Conservation (phyloP, 2,888 invertebrate genomes). For the Amphipyra berbera region DNA sequence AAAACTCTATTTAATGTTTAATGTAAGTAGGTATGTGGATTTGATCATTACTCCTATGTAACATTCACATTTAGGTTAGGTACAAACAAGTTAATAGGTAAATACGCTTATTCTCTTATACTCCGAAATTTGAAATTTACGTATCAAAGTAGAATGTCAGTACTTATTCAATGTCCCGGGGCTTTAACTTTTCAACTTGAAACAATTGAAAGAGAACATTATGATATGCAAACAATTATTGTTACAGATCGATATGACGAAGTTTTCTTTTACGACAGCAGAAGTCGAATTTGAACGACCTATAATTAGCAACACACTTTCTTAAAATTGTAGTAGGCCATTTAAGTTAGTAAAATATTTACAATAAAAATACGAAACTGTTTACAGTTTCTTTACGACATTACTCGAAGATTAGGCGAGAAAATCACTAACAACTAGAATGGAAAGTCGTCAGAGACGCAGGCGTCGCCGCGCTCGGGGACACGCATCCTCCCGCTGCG, state of each 20-base stretch:
- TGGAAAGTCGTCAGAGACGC: constrained; percentile 61
- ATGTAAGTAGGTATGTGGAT: constrained; percentile 57
- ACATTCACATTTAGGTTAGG: constrained; percentile 77
- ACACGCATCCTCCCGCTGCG: constrained; percentile 23
- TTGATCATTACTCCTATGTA: constrained; percentile 68
- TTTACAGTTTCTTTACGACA: constrained; percentile 83
- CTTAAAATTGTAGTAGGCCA: constrained; percentile 85
- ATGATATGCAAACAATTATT: constrained; percentile 71
- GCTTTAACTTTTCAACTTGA: constrained; percentile 34
- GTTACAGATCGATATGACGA: constrained; percentile 70
- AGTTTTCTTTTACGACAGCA: constrained; percentile 64
- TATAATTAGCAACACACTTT: constrained; percentile 84
- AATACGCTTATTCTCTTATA: constrained; percentile 59
- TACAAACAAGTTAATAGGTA: constrained; percentile 75
- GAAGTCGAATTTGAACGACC: constrained; percentile 81
- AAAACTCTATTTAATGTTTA: constrained; percentile 64
- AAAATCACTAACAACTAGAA: constrained; percentile 85
- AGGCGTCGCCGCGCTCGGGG: constrained; percentile 48
- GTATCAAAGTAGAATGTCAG: constrained; percentile 64
- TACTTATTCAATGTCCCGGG: constrained; percentile 49
- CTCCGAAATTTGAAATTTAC: constrained; percentile 65
- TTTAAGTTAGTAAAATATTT: constrained; percentile 87
- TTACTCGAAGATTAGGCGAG: constrained; percentile 86
- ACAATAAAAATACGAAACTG: constrained; percentile 86
- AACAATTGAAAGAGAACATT: constrained; percentile 41